These are phyloP conservation scores for Coccyzus lansbergi DNA, from an alignment of 2,797 vertebrate genomes.

Conservation along the genomic window DNA sequence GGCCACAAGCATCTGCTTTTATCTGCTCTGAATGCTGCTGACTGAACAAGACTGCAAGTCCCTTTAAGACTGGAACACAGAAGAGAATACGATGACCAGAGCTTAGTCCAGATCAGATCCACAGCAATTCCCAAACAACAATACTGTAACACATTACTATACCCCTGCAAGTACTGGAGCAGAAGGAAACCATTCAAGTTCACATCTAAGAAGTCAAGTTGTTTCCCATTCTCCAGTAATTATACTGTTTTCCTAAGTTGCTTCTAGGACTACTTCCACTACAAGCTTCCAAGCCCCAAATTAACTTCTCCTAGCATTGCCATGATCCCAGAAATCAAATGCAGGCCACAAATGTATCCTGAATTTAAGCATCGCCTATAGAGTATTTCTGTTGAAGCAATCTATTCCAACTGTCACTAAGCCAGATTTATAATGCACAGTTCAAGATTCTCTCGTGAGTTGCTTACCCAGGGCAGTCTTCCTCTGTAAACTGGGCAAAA, in stretches of 20 bases:
- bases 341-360: not conserved
- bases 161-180: not conserved
- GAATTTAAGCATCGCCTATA: not conserved
- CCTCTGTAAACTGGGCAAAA: not conserved
- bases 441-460: not conserved
- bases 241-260: not conserved
- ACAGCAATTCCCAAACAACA: not conserved
- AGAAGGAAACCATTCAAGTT: not conserved
- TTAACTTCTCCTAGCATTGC: not conserved
- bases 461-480: not conserved
- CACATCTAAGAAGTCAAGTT: accelerated
- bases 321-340: not conserved
- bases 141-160: not conserved
- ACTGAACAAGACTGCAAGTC: not conserved
- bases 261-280: not conserved
- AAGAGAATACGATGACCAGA: not conserved
- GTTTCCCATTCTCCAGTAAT: not conserved
- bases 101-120: not conserved
- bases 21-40: not conserved
- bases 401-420: not conserved
- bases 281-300: not conserved
- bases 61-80: not conserved
- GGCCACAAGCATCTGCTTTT: not conserved
- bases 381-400: not conserved
- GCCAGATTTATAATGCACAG: not conserved